Percentiles rank a stretch among this genome's conserved stretches.
phyloP scores from a whole-genome alignment of 2,797 vertebrate species.

The Pagetopsis macropterus region DNA sequence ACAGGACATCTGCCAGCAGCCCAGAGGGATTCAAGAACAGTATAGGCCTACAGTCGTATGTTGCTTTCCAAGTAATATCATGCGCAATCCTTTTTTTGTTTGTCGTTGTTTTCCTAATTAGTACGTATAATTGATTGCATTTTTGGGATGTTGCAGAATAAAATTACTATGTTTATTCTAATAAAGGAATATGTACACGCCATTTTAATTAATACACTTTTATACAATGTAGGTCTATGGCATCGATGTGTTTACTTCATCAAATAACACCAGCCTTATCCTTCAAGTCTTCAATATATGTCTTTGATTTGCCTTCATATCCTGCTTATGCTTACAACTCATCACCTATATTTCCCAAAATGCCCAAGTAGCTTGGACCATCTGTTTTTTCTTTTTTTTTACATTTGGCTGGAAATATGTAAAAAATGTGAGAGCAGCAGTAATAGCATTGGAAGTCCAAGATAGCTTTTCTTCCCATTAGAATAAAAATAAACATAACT shows the following conservation, averaged over 20 bases:
- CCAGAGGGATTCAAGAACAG: conserved; percentile 7
- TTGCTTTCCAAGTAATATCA: conserved; percentile 16
- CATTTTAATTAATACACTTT: background rate
- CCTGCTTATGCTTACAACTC: background rate
- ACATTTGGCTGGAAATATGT: background rate
- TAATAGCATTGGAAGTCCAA: conserved; percentile 2
- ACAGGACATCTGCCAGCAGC: conserved; percentile 4
- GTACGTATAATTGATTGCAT: background rate
- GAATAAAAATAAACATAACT: background rate
- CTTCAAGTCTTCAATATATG: background rate
- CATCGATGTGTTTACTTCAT: background rate
- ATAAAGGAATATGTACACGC: background rate
- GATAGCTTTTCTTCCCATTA: background rate
- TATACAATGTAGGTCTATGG: background rate
- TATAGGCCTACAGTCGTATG: background rate
- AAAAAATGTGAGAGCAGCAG: background rate
- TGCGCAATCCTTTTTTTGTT: background rate
- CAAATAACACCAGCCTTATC: background rate
- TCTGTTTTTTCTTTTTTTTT: background rate
- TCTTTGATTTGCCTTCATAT: background rate
- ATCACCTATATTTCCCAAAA: conserved; percentile 1
- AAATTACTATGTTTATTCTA: background rate
- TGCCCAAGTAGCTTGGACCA: background rate
- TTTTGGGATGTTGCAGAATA: background rate
- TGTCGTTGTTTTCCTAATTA: no score